These are phyloP conservation scores for Caenorhabditis doughertyi DNA, from an alignment of 2,888 invertebrate genomes.

Conservation along the genomic window DNA sequence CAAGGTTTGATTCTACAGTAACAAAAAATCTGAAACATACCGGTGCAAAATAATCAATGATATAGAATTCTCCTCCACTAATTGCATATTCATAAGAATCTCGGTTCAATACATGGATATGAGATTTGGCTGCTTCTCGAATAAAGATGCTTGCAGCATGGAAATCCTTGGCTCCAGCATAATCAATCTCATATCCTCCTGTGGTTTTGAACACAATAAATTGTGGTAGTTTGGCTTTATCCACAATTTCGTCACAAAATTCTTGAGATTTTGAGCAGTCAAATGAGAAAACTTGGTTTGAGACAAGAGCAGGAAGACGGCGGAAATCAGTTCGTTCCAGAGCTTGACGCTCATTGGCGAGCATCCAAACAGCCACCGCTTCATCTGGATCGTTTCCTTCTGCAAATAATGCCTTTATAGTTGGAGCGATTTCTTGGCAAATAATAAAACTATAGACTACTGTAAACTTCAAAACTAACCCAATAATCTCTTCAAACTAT, in stretches of 20 bases:
- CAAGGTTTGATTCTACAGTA: too few species aligned
- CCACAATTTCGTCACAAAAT: slow-evolving; percentile 83
- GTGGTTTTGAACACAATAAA: slow-evolving; percentile 89
- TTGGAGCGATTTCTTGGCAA: background rate
- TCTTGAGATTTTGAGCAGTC: slow-evolving; percentile 83
- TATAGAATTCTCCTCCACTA: slow-evolving; percentile 85
- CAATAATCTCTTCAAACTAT: slow-evolving; percentile 85
- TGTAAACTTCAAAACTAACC: slow-evolving; percentile 33
- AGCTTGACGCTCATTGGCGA: slow-evolving; percentile 56
- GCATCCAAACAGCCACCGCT: slow-evolving; percentile 68
- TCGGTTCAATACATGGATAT: slow-evolving; percentile 83
- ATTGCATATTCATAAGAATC: slow-evolving; percentile 79
- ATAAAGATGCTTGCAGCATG: slow-evolving; percentile 86
- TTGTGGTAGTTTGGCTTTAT: slow-evolving; percentile 85
- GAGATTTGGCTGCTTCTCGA: slow-evolving; percentile 85
- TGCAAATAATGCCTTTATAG: too few species aligned
- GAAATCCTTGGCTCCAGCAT: slow-evolving; percentile 84
- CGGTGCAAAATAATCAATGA: slow-evolving; percentile 89
- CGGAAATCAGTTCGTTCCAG: slow-evolving; percentile 60
- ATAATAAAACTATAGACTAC: background rate
- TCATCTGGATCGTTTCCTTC: slow-evolving; percentile 64
- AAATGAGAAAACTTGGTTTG: slow-evolving; percentile 82
- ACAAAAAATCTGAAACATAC: slow-evolving; percentile 81
- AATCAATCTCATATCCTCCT: slow-evolving; percentile 89
- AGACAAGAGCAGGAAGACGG: slow-evolving; percentile 58